These are phyloP conservation scores for Congeria kusceri DNA, from an alignment of 2,888 invertebrate species.

Conservation along the genomic window DNA sequence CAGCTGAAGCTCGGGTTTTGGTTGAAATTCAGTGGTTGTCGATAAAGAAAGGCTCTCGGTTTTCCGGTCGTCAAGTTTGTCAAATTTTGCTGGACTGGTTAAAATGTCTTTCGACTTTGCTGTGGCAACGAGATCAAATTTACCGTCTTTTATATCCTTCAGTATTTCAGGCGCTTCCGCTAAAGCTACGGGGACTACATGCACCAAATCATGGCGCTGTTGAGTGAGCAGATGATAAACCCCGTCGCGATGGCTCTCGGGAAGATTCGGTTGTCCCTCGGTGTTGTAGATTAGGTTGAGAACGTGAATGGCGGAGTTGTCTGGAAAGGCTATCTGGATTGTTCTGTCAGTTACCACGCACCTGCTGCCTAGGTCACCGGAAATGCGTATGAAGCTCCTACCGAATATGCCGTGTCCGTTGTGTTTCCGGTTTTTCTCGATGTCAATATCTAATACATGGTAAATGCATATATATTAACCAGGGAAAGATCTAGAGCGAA, in stretches of 20 bases:
- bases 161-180: conserved; percentile 32
- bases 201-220: conserved; percentile 39
- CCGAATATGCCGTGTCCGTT: conserved; percentile 31
- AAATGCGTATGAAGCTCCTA: conserved; percentile 41
- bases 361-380: conserved; percentile 23
- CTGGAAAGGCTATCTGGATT: conserved; percentile 45
- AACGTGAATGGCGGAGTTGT: conserved; percentile 28
- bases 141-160: conserved; percentile 45
- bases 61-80: background rate
- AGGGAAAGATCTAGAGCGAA: too few species aligned
- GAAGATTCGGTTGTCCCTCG: conserved; percentile 30
- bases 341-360: conserved; percentile 46
- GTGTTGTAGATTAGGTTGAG: conserved; percentile 54
- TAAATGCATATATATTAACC: too few species aligned
- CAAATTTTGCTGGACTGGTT: background rate
- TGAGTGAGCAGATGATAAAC: conserved; percentile 40
- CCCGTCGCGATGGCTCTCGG: conserved; percentile 23
- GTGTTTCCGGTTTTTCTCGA: conserved; percentile 33
- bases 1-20: conserved; percentile 27
- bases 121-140: conserved; percentile 58
- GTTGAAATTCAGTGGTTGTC: background rate
- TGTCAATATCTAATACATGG: conserved; percentile 40
- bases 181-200: conserved; percentile 35
- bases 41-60: background rate
- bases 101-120: conserved; percentile 3